Conservation (phyloP, 2,113 vertebrate genomes). For the Pomatostomus ruficeps region DNA sequence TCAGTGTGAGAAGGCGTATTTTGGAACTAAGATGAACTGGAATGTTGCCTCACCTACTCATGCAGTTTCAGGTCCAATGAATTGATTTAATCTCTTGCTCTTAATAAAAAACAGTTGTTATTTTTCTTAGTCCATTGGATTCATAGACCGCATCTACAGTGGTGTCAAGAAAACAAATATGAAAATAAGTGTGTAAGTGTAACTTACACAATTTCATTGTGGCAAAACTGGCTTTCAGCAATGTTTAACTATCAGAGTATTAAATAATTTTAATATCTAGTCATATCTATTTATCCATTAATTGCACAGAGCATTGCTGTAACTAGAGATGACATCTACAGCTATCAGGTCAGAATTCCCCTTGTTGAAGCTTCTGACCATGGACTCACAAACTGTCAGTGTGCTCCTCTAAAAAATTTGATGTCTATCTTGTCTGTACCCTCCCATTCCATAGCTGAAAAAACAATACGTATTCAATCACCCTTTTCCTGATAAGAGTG, state of each 20-base stretch:
- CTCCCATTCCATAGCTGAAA: not conserved
- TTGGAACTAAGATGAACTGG: constrained; percentile 57
- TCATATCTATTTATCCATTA: not conserved
- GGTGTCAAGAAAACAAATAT: not conserved
- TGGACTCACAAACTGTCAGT: not conserved
- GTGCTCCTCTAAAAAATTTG: not conserved
- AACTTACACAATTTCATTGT: not conserved
- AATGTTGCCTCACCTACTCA: constrained; percentile 63
- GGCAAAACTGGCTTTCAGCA: not conserved
- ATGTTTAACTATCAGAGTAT: not conserved
- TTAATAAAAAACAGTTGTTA: constrained; percentile 64
- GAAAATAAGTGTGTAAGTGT: not conserved
- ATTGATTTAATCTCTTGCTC: constrained; percentile 57
- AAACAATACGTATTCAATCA: not conserved
- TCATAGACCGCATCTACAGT: constrained; percentile 3
- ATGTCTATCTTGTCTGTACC: not conserved
- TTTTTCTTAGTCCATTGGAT: constrained; percentile 47
- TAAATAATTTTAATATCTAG: not conserved
- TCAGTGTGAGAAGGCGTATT: constrained; percentile 55
- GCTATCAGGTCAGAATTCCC: not conserved
- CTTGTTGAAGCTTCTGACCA: not conserved
- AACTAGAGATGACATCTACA: not conserved
- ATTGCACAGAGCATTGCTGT: not conserved
- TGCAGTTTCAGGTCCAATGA: constrained; percentile 61
- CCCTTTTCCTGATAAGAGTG: not conserved